phyloP scores from a whole-genome alignment of 2,888 invertebrate species.

The Malthinus flaveolus region DNA sequence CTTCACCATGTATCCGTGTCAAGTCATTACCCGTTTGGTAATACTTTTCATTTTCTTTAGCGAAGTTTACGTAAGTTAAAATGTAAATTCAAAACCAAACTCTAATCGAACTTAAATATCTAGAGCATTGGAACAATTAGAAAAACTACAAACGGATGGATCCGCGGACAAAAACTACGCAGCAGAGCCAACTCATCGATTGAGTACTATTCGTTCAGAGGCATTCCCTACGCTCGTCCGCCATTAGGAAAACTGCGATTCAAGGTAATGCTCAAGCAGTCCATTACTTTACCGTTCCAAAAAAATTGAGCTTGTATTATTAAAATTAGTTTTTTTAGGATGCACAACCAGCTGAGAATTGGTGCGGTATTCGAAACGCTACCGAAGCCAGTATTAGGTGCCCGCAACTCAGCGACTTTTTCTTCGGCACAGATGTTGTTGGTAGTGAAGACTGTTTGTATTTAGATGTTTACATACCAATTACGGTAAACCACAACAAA shows the following conservation, averaged over 20 bases:
- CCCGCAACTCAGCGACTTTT: slow-evolving; percentile 8
- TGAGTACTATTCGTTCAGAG: background rate
- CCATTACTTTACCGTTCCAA: slow-evolving; percentile 37
- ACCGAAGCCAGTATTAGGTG: background rate
- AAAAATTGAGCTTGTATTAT: too few relatives aligned
- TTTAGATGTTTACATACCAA: slow-evolving; percentile 14
- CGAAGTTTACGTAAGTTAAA: too few relatives aligned
- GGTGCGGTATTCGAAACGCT: slow-evolving; percentile 6
- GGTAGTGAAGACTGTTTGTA: slow-evolving; percentile 23
- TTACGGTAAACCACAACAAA: background rate
- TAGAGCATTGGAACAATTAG: background rate
- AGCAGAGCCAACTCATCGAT: background rate
- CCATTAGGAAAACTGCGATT: background rate
- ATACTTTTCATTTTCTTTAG: too few relatives aligned
- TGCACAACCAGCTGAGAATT: slow-evolving; percentile 4
- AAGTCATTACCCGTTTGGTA: too few relatives aligned
- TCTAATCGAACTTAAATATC: background rate
- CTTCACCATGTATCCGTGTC: too few relatives aligned
- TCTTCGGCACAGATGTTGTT: slow-evolving; percentile 6
- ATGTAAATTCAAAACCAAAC: background rate
- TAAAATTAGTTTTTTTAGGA: too few relatives aligned
- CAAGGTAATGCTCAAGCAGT: background rate
- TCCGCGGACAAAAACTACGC: background rate
- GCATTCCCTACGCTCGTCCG: slow-evolving; percentile 3
- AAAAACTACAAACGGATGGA: slow-evolving; percentile 2